Evolutionary conservation across 1,140 invertebrate genomes (phyloP), one percentile per base, ranked within the genome.

Genomic region (Cherax quadricarinatus): DNA sequence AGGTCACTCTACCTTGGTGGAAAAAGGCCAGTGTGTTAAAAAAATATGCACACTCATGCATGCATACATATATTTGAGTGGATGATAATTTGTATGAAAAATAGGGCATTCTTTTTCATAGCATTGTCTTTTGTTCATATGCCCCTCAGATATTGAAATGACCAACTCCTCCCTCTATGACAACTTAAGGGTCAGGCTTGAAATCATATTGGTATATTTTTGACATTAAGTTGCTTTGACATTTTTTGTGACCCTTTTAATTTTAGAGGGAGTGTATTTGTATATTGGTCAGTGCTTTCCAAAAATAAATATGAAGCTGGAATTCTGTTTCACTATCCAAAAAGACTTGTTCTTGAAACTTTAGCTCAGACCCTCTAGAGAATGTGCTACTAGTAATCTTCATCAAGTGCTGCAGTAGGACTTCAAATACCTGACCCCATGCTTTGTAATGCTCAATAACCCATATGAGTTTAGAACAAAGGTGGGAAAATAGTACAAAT

Each of bases 231-330:
- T 75, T 75, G 16, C 21, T 9, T 21, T 75, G 24, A 30, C n/a
- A 75, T 7, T 24, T 75, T 30, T 21, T 75, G 70, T 75, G 70
- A 75, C 70, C 70, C 70, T 75, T 75, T 30, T 70, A 70, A 70
- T 60, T 60, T 60, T 18, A 75, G 70, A 30, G 21, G 70, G 70
- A 21, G 18, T 66, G 14, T 66, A 30, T 75, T 30, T 75, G 70
- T 75, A 30, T 30, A 24, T 75, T 75, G n/a, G 41, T 75, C 70
- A 75, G 24, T 75, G 70, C 70, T 75, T 75, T 75, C n/a, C 21
- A 75, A 75, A 75, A 75, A 75, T 75, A 75, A 75, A 75, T 75
- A 75, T 6, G 30, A 75, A 75, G 70, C 70, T 75, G 24, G n/a
- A 30, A 30, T 30, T 30, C n/a, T 75, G 24, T 75, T 75, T 75